Conservation (phyloP, 2,797 vertebrate species). For the Enteromius radiatus region DNA sequence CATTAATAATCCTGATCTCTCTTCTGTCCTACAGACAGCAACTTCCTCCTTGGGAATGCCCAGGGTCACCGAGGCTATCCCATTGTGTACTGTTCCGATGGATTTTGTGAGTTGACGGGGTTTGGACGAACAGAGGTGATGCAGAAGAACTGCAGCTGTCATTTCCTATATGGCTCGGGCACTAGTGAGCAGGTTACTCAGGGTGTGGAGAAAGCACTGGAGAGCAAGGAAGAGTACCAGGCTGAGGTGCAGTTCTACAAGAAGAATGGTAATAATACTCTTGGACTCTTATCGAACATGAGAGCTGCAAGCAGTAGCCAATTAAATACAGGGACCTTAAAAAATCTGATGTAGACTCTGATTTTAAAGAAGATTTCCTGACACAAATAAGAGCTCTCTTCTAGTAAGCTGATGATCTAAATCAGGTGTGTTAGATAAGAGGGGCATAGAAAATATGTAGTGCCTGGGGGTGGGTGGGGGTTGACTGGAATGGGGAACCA, state of each 20-base stretch:
- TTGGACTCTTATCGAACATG: neutral
- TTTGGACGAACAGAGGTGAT: slow-evolving; percentile 94
- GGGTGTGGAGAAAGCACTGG: slow-evolving; percentile 89
- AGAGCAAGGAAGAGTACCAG: slow-evolving; percentile 91
- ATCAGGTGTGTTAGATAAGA: neutral
- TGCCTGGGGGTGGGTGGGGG: neutral
- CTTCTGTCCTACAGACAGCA: slow-evolving; percentile 85
- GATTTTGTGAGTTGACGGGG: slow-evolving; percentile 96
- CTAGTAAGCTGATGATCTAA: neutral
- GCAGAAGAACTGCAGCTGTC: slow-evolving; percentile 97
- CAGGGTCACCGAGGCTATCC: slow-evolving; percentile 93
- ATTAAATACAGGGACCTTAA: neutral
- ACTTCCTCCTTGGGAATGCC: slow-evolving; percentile 95
- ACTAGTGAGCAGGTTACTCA: slow-evolving; percentile 89
- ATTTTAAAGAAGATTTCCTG: neutral
- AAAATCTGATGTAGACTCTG: neutral
- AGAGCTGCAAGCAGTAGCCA: neutral
- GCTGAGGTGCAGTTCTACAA: slow-evolving; percentile 94
- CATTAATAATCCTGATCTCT: slow-evolving; percentile 4
- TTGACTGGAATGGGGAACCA: neutral
- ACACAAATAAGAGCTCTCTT: neutral
- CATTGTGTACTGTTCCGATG: slow-evolving; percentile 97
- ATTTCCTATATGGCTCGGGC: slow-evolving; percentile 88
- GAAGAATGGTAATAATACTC: slow-evolving; percentile 85
- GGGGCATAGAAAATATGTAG: neutral